Evolutionary conservation across 2,888 invertebrate species (phyloP).

Genomic region (Erebia palarica): DNA sequence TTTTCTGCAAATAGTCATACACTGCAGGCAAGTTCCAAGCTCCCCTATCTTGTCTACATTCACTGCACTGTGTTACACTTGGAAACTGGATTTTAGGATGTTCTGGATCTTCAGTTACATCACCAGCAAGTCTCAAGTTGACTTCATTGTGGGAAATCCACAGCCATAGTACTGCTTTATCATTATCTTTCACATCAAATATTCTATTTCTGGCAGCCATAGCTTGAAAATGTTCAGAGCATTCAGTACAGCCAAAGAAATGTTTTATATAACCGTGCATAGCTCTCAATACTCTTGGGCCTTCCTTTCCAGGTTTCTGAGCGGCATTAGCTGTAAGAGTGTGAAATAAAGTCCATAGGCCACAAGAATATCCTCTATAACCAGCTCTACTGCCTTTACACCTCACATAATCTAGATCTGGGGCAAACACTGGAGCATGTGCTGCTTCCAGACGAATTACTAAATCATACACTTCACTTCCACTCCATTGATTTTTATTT

Average conservation of each 20-base stretch:
- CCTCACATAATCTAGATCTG: conserved; percentile 85
- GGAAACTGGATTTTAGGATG: conserved; percentile 97
- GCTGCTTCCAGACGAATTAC: conserved; percentile 79
- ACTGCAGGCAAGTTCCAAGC: conserved; percentile 86
- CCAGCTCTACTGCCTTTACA: conserved; percentile 90
- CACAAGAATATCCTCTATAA: conserved; percentile 95
- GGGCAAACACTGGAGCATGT: conserved; percentile 80
- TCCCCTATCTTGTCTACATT: conserved; percentile 83
- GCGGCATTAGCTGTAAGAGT: conserved; percentile 92
- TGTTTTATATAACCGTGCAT: conserved; percentile 94
- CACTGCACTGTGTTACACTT: conserved; percentile 83
- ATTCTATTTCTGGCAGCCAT: conserved; percentile 90
- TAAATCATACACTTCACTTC: conserved; percentile 82
- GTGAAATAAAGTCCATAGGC: conserved; percentile 97
- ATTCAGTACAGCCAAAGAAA: conserved; percentile 97
- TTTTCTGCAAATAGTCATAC: conserved; percentile 82
- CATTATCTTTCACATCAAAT: conserved; percentile 85
- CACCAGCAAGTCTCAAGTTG: conserved; percentile 92
- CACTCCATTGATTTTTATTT: conserved; percentile 78
- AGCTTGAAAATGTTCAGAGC: conserved; percentile 92
- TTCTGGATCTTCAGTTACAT: conserved; percentile 93
- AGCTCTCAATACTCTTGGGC: conserved; percentile 88
- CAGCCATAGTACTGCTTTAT: conserved; percentile 94
- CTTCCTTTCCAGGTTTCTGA: conserved; percentile 74
- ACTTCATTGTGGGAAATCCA: conserved; percentile 98